A percentile compares a stretch with the other conserved stretches of the same genome.
These are phyloP conservation scores for Cyprinodon variegatus DNA, from an alignment of 2,113 vertebrate species.

Conservation along the genomic window DNA sequence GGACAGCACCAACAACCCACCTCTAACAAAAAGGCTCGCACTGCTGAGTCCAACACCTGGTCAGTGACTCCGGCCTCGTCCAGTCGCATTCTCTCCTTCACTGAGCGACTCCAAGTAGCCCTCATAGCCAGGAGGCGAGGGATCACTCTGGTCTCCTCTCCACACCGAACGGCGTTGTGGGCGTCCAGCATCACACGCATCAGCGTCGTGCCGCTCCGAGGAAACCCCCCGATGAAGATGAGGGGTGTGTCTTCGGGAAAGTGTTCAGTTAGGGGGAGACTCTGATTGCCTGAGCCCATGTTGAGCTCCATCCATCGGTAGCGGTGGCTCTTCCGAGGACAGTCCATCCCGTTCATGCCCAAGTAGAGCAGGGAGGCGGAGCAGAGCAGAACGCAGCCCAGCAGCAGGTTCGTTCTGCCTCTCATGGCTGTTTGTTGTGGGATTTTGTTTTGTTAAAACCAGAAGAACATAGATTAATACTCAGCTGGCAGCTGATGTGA, in stretches of 20 bases:
- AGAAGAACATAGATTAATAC: slow-evolving; percentile 21
- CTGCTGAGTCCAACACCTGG: slow-evolving; percentile 90
- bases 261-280: slow-evolving; percentile 45
- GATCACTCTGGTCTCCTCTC: slow-evolving; percentile 93
- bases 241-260: slow-evolving; percentile 89
- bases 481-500: not conserved
- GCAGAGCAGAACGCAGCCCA: slow-evolving; percentile 88
- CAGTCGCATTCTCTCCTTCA: slow-evolving; percentile 89
- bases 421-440: slow-evolving; percentile 54
- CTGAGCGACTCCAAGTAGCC: slow-evolving; percentile 93
- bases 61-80: slow-evolving; percentile 94
- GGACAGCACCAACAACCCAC: slow-evolving; percentile 35
- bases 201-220: slow-evolving; percentile 91
- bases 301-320: slow-evolving; percentile 70
- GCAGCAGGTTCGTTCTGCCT: slow-evolving; percentile 72
- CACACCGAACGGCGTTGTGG: slow-evolving; percentile 87
- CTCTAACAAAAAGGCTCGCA: slow-evolving; percentile 85
- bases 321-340: slow-evolving; percentile 86
- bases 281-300: slow-evolving; percentile 54
- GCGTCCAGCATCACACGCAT: slow-evolving; percentile 95
- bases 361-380: slow-evolving; percentile 89
- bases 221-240: slow-evolving; percentile 93
- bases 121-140: slow-evolving; percentile 89
- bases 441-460: not conserved
- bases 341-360: slow-evolving; percentile 89